These are phyloP conservation scores for Zaprionus obscuricornis DNA, from an alignment of 2,888 invertebrate species.

Conservation along the genomic window DNA sequence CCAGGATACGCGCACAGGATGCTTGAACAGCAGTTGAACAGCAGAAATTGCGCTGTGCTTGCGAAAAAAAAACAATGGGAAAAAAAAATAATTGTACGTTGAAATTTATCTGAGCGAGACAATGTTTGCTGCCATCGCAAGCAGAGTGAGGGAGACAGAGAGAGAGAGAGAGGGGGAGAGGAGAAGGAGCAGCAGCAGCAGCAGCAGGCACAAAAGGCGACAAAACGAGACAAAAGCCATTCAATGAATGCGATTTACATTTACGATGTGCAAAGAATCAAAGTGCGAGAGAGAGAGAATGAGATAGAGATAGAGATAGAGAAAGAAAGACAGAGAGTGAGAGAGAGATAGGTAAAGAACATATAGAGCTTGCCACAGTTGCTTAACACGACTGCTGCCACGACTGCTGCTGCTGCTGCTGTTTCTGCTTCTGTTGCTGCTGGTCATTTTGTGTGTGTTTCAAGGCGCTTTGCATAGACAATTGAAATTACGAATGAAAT, in stretches of 20 bases:
- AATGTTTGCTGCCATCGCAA: no score
- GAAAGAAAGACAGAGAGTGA: neutral
- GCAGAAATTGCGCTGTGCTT: constrained; percentile 41
- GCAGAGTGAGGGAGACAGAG: no score
- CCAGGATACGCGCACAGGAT: constrained; percentile 11
- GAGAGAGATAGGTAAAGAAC: constrained; percentile 19
- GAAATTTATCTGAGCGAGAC: constrained; percentile 78
- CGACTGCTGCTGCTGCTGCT: constrained; percentile 21
- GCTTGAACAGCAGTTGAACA: constrained; percentile 9
- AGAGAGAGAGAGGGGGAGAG: no score
- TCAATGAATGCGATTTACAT: constrained; percentile 39
- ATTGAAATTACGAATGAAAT: constrained; percentile 60
- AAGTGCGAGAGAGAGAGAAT: no score
- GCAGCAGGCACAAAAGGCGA: constrained; percentile 50
- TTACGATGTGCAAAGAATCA: no score
- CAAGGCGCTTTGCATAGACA: constrained; percentile 74
- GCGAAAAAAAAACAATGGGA: no score
- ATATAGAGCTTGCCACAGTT: constrained; percentile 35
- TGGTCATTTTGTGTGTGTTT: constrained; percentile 69
- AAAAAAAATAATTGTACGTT: no score
- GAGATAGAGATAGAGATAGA: no score
- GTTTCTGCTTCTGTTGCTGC: no score
- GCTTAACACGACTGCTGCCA: constrained; percentile 7
- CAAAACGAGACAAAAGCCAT: constrained; percentile 45
- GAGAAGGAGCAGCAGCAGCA: constrained; percentile 18